Evolutionary conservation across 2,113 vertebrate genomes (phyloP), one percentile per base, ranked within the genome.

Genomic region (Halcyon malimbica): DNA sequence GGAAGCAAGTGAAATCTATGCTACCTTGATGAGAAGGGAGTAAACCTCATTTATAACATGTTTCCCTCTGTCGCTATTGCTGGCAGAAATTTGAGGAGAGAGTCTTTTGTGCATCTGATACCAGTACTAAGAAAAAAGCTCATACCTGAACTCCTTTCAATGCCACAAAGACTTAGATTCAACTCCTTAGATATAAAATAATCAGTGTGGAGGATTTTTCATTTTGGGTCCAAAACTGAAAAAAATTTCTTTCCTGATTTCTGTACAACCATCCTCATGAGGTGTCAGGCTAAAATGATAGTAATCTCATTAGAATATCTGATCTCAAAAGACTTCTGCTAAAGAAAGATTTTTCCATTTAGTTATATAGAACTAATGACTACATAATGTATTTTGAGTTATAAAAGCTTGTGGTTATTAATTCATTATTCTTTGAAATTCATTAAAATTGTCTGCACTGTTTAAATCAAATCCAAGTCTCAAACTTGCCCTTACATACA

Each of bases 331-430:
- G 92, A 76, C 65, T 91, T 92, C 85, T 93, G 90, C 90, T 95
- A 90, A 95, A 96, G 88, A 92, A 95, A 93, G 92, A 89, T 90
- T 97, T 95, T 96, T 83, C 86, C 88, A 93, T 94, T 95, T 96
- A 87, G 79, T 94, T 90, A 78, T 68, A 90, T 86, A 93, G 94
- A 94, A 64, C 89, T 96, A 96, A 96, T 93, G 94, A 95, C 95
- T 96, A 33, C 87, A 96, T 96, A 93, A 97, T 89, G 74, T 95
- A 94, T 95, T 96, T 94, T 0, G 1, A 85, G 91, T 95, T 93
- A 93, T 37, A 96, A 96, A 95, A 94, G 83, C 96, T 92, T 93
- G 89, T 87, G 80, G 83, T 95, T 97, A 94, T 93, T 96, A 93
- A 92, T 96, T 93, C 80, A 93, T 93, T 96, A 89, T 96, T 94